Base-by-base conservation (phyloP, 2,888 invertebrate species). In the Drosophila suboccidentalis region DNA sequence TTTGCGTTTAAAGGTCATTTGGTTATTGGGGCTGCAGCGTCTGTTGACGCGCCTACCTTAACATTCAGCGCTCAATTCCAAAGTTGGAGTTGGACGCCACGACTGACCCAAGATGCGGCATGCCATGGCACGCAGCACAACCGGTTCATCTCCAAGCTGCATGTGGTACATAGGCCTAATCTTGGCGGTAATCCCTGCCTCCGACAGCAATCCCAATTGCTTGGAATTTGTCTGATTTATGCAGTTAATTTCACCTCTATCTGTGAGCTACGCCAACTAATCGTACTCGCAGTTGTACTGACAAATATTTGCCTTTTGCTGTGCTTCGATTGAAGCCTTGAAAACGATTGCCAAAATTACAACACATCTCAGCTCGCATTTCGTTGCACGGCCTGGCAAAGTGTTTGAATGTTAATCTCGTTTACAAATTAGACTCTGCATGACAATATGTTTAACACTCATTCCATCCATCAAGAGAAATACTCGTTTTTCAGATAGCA, bases 41-140 rank as follows among this genome's bases (percentile, higher is more conserved):
- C 67, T 63, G 55, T 63, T 44, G 68, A 53, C 41, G 80, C 75
- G 87, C 89, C 92, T 91, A 91, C 91, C 92, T 91, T 91, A 91
- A 91, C 91, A 91, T 91, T 91, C 90, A 83, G 69, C 63, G 73
- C 72, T 72, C 51, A 89, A 90, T 84, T 89, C 87, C 82, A 85
- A 83, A 88, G 77, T 78, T 78, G 77, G 80, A 79, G 78, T 78
- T 78, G 77, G 80, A 79, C 72, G 73, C 74, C 71, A 77, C 72
- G 74, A 74, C 74, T 71, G 71, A 71, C 66, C 75, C 70, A 78
- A 66, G 47, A 41, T 38, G 47, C 57, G 55, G 57, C 55, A 59
- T 34, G 49, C n/a, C n/a, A 63, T 34, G 69, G 65, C 77, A 74
- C 53, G 29, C 66, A 72, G 29, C 69, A 69, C 34, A 70, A 82